Conservation (phyloP, 1,140 invertebrate genomes). For the Gryllus bimaculatus region DNA sequence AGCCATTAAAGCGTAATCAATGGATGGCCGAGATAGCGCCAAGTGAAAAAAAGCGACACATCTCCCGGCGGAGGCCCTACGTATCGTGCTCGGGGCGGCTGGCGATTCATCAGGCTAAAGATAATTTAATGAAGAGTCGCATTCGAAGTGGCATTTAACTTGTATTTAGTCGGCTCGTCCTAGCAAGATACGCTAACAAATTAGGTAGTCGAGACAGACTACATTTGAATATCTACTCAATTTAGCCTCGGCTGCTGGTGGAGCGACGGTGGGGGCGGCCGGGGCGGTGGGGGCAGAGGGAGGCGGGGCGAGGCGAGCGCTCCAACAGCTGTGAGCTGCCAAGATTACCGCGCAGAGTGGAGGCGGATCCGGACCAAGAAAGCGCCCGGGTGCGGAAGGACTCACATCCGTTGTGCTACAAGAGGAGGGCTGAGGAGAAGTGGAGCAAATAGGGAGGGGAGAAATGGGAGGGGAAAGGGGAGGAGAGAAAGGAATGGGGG, state of each 20-base stretch:
- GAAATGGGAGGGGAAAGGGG: no score
- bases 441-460: no score
- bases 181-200: neutral
- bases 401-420: no score
- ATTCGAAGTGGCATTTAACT: constrained; percentile 1
- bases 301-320: no score
- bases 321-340: neutral
- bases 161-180: constrained; percentile 3
- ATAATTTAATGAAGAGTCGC: constrained; percentile 5
- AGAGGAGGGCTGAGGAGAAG: no score
- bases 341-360: neutral
- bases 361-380: neutral
- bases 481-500: no score
- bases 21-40: neutral
- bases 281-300: no score
- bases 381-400: no score
- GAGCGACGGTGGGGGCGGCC: no score
- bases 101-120: neutral
- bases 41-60: neutral
- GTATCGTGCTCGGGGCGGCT: neutral
- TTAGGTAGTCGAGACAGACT: constrained; percentile 3
- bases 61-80: neutral
- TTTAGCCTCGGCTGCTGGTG: neutral
- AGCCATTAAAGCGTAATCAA: neutral
- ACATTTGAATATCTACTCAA: constrained; percentile 5